Percentiles rank a stretch among this genome's conserved stretches.
These are phyloP conservation scores for Antechinus stuartii DNA, from an alignment of 2,113 vertebrate species.

Conservation along the genomic window DNA sequence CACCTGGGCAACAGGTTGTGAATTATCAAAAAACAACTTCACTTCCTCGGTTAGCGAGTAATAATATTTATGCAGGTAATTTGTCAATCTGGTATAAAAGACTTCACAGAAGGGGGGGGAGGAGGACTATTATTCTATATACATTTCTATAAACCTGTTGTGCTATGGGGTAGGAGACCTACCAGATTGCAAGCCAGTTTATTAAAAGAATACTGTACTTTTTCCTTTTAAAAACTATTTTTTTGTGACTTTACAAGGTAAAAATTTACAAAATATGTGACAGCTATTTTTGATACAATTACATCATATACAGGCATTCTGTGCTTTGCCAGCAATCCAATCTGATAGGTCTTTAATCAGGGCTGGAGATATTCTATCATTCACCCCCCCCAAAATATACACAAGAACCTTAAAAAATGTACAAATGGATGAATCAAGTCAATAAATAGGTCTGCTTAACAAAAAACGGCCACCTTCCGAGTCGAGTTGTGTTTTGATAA, in stretches of 20 bases:
- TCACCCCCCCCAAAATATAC: conserved; percentile 89
- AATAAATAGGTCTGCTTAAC: conserved; percentile 88
- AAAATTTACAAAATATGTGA: conserved; percentile 99
- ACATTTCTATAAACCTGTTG: conserved; percentile 91
- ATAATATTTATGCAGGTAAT: conserved; percentile 87
- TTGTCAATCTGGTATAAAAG: conserved; percentile 87
- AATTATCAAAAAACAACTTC: conserved; percentile 92
- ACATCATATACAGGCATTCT: conserved; percentile 96
- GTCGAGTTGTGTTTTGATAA: conserved; percentile 93
- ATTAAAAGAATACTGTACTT: conserved; percentile 96
- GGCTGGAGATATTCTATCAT: conserved; percentile 86
- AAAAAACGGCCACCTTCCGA: conserved; percentile 86
- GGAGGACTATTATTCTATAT: conserved; percentile 87
- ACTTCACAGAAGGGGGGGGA: conserved; percentile 84
- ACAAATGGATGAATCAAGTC: conserved; percentile 90
- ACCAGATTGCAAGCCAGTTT: conserved; percentile 97
- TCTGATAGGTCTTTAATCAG: conserved; percentile 87
- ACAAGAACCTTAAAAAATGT: conserved; percentile 89
- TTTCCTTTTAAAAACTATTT: conserved; percentile 96
- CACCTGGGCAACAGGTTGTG: conserved; percentile 85
- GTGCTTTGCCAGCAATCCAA: conserved; percentile 92
- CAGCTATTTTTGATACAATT: conserved; percentile 95
- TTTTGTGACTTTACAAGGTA: conserved; percentile 99
- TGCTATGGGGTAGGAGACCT: conserved; percentile 87
- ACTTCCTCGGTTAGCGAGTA: conserved; percentile 84